Percentiles rank a stretch among this genome's conserved stretches.
phyloP scores from a whole-genome alignment of 2,113 vertebrate species.

The Ophiodon elongatus region DNA sequence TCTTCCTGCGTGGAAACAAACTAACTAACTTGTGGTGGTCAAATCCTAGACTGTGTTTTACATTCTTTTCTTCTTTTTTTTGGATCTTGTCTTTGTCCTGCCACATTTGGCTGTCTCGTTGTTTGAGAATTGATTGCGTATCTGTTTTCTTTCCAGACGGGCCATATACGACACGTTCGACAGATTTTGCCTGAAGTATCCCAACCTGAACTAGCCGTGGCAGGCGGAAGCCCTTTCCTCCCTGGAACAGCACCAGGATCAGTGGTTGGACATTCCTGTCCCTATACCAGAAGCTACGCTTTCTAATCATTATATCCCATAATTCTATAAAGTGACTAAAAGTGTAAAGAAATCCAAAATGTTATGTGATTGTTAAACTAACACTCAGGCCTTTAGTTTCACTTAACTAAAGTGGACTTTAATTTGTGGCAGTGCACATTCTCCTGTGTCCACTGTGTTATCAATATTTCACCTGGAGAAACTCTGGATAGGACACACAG shows the following conservation, averaged over 20 bases:
- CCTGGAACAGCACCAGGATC: neutral
- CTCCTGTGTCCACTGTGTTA: neutral
- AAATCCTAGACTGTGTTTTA: neutral
- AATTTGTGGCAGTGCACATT: neutral
- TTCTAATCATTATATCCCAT: neutral
- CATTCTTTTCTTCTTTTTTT: neutral
- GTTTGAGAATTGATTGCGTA: neutral
- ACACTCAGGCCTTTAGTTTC: neutral
- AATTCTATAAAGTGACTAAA: neutral
- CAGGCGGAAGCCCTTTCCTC: neutral
- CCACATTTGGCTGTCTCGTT: neutral
- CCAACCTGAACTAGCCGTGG: slow-evolving; percentile 60
- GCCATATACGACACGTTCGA: slow-evolving; percentile 97
- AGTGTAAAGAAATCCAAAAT: neutral
- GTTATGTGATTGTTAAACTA: neutral
- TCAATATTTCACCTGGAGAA: neutral
- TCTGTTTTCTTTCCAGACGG: slow-evolving; percentile 81
- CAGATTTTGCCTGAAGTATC: slow-evolving; percentile 92
- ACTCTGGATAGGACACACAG: neutral
- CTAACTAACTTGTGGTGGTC: neutral
- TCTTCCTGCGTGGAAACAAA: neutral
- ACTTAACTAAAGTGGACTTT: neutral
- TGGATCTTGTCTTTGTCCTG: neutral
- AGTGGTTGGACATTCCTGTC: neutral
- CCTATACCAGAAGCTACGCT: neutral